A percentile compares a stretch with the other conserved stretches of the same genome.
These are phyloP conservation scores for Anguilla megastoma DNA, from an alignment of 2,797 vertebrate species.

Conservation along the genomic window DNA sequence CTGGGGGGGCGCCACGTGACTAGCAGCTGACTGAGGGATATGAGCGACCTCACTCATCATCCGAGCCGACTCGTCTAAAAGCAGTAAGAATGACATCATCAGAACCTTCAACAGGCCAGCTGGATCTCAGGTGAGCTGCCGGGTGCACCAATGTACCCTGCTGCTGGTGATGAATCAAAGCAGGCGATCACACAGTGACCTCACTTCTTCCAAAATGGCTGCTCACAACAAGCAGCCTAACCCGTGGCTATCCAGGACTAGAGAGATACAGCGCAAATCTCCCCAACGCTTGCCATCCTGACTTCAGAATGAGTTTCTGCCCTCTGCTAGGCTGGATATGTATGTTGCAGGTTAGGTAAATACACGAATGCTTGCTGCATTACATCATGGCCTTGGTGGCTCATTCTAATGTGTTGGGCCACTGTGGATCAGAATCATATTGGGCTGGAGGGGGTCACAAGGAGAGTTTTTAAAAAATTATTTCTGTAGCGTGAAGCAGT, in stretches of 20 bases:
- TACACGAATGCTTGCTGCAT: neutral
- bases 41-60: slow-evolving; percentile 81
- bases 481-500: neutral
- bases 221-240: neutral
- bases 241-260: neutral
- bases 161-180: neutral
- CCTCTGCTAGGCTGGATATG: no score
- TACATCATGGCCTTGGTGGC: neutral
- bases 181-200: neutral
- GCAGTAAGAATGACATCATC: neutral
- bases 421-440: neutral
- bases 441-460: neutral
- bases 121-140: no score
- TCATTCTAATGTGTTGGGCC: neutral
- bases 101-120: no score
- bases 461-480: neutral
- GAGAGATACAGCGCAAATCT: neutral
- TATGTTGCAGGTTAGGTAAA: no score
- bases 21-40: slow-evolving; percentile 86
- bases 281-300: neutral
- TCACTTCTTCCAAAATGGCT: neutral
- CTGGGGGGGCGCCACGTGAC: slow-evolving; percentile 49
- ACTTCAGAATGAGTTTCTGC: no score
- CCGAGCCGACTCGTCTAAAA: slow-evolving; percentile 80
- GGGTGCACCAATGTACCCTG: neutral